These are phyloP conservation scores for Neostethus bicornis DNA, from an alignment of 2,797 vertebrate genomes.

Conservation along the genomic window DNA sequence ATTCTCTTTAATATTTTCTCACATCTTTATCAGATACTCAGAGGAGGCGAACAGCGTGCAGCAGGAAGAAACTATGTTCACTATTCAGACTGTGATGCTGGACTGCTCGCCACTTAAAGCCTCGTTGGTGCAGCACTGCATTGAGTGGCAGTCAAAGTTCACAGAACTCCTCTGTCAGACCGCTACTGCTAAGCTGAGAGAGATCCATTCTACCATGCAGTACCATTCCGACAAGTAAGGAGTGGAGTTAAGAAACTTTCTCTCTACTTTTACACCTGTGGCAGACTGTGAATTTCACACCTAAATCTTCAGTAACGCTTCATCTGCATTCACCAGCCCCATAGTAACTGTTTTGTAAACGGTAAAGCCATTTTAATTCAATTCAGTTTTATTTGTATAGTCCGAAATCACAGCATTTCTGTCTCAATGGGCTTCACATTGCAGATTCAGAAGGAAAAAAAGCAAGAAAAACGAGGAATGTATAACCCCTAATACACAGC, in stretches of 20 bases:
- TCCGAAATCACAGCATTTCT: too few relatives aligned
- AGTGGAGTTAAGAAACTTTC: not conserved
- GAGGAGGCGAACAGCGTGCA: conserved; percentile 87
- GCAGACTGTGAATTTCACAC: too few relatives aligned
- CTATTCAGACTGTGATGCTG: conserved; percentile 84
- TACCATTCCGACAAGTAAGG: conserved; percentile 80
- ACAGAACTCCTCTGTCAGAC: conserved; percentile 85
- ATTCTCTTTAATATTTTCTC: not conserved
- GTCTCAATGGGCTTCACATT: too few relatives aligned
- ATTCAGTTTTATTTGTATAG: too few relatives aligned
- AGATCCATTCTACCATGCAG: conserved; percentile 80
- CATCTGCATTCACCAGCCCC: too few relatives aligned
- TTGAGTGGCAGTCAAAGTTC: conserved; percentile 89
- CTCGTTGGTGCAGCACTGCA: conserved; percentile 87
- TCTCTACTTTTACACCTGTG: too few relatives aligned
- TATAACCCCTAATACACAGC: too few relatives aligned
- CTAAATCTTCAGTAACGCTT: too few relatives aligned
- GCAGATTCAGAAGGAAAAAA: too few relatives aligned
- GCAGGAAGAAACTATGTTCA: conserved; percentile 87
- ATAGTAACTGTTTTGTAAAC: too few relatives aligned
- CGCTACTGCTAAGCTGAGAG: conserved; percentile 77
- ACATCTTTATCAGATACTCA: conserved; percentile 79
- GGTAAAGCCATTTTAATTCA: too few relatives aligned
- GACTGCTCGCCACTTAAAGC: conserved; percentile 88
- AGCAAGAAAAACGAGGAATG: too few relatives aligned